A percentile compares a stretch with the other conserved stretches of the same genome.
Conservation (phyloP, 2,888 invertebrate genomes). For the Augochlorella aurata region DNA sequence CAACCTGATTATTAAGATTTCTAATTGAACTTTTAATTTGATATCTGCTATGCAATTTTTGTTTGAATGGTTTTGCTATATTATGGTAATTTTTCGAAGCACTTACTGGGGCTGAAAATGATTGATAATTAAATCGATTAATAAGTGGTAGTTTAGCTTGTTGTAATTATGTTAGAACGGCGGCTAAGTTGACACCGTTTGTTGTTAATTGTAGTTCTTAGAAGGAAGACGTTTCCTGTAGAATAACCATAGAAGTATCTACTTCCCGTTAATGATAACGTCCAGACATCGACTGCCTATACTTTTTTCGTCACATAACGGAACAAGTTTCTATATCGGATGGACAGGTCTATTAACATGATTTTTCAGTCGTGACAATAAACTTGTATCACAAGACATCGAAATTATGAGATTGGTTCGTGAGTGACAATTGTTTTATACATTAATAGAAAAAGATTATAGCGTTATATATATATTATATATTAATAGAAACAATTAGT, state of each 20-base stretch:
- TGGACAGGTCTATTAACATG: slow-evolving; percentile 35
- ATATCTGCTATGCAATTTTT: neutral
- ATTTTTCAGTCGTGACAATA: slow-evolving; percentile 36
- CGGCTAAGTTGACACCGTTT: neutral
- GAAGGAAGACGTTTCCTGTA: neutral
- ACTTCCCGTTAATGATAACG: slow-evolving; percentile 41
- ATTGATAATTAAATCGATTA: neutral
- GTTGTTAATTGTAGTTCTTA: neutral
- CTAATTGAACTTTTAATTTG: neutral
- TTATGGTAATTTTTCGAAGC: neutral
- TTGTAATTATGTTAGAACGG: neutral
- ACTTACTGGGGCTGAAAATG: neutral
- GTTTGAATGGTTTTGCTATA: neutral
- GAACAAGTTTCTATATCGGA: slow-evolving; percentile 43
- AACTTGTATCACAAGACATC: neutral
- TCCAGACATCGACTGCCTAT: slow-evolving; percentile 30
- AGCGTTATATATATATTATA: neutral
- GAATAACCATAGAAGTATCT: slow-evolving; percentile 10
- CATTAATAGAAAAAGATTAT: neutral
- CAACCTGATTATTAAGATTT: neutral
- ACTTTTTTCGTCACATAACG: slow-evolving; percentile 50
- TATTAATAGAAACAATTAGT: neutral
- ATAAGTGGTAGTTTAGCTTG: neutral
- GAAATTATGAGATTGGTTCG: neutral
- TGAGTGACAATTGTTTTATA: neutral